Evolutionary conservation across 2,797 vertebrate genomes (phyloP).

Genomic region (Siniperca undulata): DNA sequence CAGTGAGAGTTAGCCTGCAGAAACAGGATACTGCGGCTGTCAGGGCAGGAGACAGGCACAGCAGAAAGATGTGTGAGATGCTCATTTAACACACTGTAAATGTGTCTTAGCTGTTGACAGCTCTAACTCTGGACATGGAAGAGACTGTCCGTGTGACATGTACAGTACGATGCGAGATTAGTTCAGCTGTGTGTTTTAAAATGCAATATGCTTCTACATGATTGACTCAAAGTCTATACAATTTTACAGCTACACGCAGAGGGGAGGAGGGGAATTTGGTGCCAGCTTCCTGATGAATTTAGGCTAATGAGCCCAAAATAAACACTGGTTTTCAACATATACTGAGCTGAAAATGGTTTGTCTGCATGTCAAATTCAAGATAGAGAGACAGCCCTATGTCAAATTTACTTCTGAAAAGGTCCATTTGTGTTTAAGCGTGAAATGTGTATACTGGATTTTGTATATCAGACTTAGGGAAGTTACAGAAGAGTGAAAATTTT

Average conservation of each 20-base stretch:
- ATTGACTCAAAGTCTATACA: conserved; percentile 7
- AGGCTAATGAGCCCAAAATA: conserved; percentile 21
- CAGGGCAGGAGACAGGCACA: conserved; percentile 38
- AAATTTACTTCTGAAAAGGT: background rate
- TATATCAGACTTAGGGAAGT: background rate
- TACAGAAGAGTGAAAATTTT: background rate
- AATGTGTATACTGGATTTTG: background rate
- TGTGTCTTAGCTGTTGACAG: conserved; percentile 59
- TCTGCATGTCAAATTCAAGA: background rate
- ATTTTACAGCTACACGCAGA: background rate
- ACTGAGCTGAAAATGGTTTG: background rate
- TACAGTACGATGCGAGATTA: conserved; percentile 6
- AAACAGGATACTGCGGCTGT: conserved; percentile 63
- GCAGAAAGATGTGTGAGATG: conserved; percentile 32
- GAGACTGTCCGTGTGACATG: conserved; percentile 31
- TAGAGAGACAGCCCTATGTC: background rate
- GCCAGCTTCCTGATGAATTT: conserved; percentile 1
- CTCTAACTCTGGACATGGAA: conserved; percentile 24
- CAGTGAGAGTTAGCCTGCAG: conserved; percentile 42
- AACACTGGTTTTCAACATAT: conserved; percentile 25
- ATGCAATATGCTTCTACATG: background rate
- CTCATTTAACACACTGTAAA: conserved; percentile 54
- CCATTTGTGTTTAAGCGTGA: background rate
- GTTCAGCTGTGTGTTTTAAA: conserved; percentile 16
- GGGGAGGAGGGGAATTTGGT: background rate